These are phyloP conservation scores for Hypsopygia costalis DNA, from an alignment of 2,888 invertebrate genomes.

Conservation along the genomic window DNA sequence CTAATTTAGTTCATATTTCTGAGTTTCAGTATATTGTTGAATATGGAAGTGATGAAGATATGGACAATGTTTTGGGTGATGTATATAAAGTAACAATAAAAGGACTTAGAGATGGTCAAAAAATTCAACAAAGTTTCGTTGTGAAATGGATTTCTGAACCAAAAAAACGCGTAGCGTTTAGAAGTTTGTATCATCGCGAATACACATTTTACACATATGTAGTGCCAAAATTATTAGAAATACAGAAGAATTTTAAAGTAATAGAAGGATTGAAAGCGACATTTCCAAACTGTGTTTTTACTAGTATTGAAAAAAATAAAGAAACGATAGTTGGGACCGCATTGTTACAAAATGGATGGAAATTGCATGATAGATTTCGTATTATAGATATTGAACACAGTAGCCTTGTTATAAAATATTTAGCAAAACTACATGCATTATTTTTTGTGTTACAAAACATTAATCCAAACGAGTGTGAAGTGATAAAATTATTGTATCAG, in stretches of 20 bases:
- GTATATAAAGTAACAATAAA: slow-evolving; percentile 39
- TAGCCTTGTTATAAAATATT: slow-evolving; percentile 46
- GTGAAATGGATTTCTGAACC: slow-evolving; percentile 52
- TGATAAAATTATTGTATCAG: slow-evolving; percentile 34
- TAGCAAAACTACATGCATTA: slow-evolving; percentile 57
- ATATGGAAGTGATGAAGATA: slow-evolving; percentile 46
- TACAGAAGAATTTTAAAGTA: slow-evolving; percentile 41
- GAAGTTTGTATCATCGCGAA: slow-evolving; percentile 48
- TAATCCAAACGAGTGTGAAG: slow-evolving; percentile 36
- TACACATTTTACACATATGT: slow-evolving; percentile 36
- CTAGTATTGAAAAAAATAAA: slow-evolving; percentile 39
- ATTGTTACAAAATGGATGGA: slow-evolving; percentile 25
- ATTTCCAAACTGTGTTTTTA: slow-evolving; percentile 49
- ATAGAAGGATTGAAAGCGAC: slow-evolving; percentile 59
- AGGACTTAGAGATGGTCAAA: slow-evolving; percentile 41
- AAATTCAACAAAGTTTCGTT: slow-evolving; percentile 35
- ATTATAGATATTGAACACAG: slow-evolving; percentile 42
- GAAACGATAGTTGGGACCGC: slow-evolving; percentile 40
- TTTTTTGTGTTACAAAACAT: slow-evolving; percentile 43
- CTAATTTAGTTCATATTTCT: slow-evolving; percentile 34
- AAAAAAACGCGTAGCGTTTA: slow-evolving; percentile 36
- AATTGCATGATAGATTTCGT: slow-evolving; percentile 36
- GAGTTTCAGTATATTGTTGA: slow-evolving; percentile 34
- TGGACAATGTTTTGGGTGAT: slow-evolving; percentile 38
- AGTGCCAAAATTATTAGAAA: slow-evolving; percentile 40